A percentile compares a stretch with the other conserved stretches of the same genome.
These are phyloP conservation scores for Dryobota labecula DNA, from an alignment of 2,888 invertebrate species.

Conservation along the genomic window DNA sequence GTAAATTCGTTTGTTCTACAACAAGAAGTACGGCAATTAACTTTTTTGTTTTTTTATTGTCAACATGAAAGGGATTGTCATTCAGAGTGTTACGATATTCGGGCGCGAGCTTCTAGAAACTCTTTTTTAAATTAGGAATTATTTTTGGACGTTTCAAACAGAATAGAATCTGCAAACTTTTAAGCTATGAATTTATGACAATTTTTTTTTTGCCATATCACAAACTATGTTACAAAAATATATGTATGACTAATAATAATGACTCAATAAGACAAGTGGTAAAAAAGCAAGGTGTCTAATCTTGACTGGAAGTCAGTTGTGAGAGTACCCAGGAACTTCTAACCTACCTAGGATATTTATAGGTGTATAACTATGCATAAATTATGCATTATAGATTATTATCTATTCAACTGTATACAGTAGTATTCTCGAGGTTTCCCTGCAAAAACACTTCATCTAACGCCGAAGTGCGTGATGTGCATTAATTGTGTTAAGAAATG, in stretches of 20 bases:
- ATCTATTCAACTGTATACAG: constrained; percentile 40
- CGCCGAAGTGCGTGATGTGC: constrained; percentile 51
- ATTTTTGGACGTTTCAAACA: background rate
- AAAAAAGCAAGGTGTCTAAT: background rate
- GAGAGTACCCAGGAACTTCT: constrained; percentile 2
- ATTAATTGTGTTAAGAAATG: constrained; percentile 42
- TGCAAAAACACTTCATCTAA: constrained; percentile 56
- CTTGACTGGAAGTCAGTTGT: background rate
- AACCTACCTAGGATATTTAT: constrained; percentile 21
- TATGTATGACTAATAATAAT: background rate
- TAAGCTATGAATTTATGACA: background rate
- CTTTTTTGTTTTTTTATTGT: background rate
- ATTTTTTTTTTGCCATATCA: no score
- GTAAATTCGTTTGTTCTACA: background rate
- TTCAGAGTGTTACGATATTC: constrained; percentile 7
- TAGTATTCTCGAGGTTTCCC: constrained; percentile 46
- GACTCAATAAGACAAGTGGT: background rate
- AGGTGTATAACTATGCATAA: constrained; percentile 14
- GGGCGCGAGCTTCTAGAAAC: background rate
- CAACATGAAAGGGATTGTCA: background rate
- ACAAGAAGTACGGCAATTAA: background rate
- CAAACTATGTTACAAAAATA: background rate
- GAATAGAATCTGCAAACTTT: background rate
- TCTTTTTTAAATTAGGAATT: no score
- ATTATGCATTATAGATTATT: constrained; percentile 29